Conservation (phyloP, 2,797 vertebrate genomes). For the Pristis pectinata region DNA sequence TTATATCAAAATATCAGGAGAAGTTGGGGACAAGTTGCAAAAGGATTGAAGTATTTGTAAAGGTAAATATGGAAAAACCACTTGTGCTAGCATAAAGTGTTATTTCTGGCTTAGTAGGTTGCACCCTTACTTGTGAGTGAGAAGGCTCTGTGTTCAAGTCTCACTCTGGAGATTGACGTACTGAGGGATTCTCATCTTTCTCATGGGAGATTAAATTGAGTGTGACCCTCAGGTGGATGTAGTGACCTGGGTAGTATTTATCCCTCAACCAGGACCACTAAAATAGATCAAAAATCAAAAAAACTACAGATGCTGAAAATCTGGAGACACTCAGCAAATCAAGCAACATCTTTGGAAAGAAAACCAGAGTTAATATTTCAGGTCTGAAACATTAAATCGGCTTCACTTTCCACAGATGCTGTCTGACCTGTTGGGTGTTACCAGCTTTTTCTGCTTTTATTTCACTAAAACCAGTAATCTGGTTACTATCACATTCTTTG, state of each 20-base stretch:
- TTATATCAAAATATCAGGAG: neutral
- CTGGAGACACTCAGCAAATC: no score
- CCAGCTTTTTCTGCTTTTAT: no score
- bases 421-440: no score
- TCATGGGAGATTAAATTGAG: neutral
- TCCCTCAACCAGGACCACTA: neutral
- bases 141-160: neutral
- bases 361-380: no score
- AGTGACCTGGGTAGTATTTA: neutral
- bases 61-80: neutral
- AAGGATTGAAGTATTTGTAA: neutral
- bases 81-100: neutral
- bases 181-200: neutral
- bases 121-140: neutral
- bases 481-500: neutral
- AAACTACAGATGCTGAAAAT: no score
- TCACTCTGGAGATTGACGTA: neutral
- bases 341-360: no score
- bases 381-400: no score
- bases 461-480: neutral
- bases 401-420: no score
- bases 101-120: neutral
- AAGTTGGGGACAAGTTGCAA: neutral
- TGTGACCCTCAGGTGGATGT: neutral
- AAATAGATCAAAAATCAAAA: neutral